phyloP scores from a whole-genome alignment of 2,113 vertebrate genomes.

The Carlito syrichta region DNA sequence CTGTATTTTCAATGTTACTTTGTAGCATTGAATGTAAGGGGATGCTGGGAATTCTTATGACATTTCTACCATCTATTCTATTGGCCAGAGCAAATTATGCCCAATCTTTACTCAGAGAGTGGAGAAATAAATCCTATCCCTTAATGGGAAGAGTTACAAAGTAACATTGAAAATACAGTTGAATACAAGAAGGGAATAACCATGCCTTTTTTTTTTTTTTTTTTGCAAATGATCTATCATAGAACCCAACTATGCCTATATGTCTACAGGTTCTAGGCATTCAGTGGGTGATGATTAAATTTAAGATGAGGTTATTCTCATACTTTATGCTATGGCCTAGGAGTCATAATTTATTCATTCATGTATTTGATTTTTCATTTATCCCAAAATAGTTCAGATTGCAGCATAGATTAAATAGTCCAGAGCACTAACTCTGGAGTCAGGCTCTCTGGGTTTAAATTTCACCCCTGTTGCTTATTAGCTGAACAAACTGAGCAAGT shows the following conservation, averaged over 20 bases:
- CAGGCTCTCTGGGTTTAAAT: background rate
- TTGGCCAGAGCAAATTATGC: background rate
- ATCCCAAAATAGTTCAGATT: background rate
- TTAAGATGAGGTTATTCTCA: background rate
- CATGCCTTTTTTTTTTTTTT: no score
- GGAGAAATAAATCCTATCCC: background rate
- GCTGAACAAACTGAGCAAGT: background rate
- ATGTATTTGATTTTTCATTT: background rate
- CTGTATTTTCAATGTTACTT: background rate
- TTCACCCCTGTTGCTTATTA: background rate
- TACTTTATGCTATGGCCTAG: background rate
- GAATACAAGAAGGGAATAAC: background rate
- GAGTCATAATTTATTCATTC: background rate
- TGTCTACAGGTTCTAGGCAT: background rate
- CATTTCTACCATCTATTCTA: no score
- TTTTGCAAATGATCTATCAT: background rate
- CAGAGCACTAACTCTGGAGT: background rate
- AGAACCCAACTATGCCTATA: background rate
- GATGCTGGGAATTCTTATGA: background rate
- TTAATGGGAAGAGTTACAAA: background rate
- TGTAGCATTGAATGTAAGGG: no score
- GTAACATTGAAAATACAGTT: background rate
- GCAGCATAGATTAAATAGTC: no score
- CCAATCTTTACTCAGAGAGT: background rate
- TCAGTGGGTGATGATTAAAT: background rate